Evolutionary conservation across 2,888 invertebrate species (phyloP).

Genomic region (Diachrysia chrysitis): DNA sequence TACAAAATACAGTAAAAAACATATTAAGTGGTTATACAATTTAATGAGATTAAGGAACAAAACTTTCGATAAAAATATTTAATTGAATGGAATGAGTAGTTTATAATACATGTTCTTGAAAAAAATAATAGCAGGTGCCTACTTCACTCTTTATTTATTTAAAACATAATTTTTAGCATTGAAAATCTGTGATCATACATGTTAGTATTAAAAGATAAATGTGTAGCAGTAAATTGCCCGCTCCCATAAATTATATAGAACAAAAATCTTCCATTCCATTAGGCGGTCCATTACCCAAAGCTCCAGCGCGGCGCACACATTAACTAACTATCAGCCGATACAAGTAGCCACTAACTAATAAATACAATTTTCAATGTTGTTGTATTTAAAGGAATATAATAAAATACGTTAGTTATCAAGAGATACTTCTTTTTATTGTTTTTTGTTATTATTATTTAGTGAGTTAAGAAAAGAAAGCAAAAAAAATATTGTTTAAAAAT

Average conservation of each 20-base stretch:
- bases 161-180: not conserved
- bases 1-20: not conserved
- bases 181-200: slow-evolving; percentile 26
- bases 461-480: too few relatives aligned
- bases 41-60: not conserved
- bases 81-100: not conserved
- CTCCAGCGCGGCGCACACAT: slow-evolving; percentile 40
- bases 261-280: slow-evolving; percentile 53
- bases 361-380: not conserved
- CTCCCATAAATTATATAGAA: slow-evolving; percentile 42
- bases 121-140: too few relatives aligned
- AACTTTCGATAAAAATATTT: not conserved
- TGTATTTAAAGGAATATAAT: not conserved
- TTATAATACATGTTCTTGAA: not conserved
- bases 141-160: not conserved
- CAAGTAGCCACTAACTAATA: slow-evolving; percentile 10
- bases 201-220: slow-evolving; percentile 34
- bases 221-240: slow-evolving; percentile 25
- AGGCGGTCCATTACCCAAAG: slow-evolving; percentile 49
- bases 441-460: too few relatives aligned
- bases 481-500: too few relatives aligned
- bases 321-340: slow-evolving; percentile 39
- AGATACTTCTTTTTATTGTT: too few relatives aligned
- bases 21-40: too few relatives aligned
- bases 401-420: not conserved